Percentiles rank a stretch among this genome's conserved stretches.
These are phyloP conservation scores for Hylaea fasciaria DNA, from an alignment of 2,888 invertebrate genomes.

Conservation along the genomic window DNA sequence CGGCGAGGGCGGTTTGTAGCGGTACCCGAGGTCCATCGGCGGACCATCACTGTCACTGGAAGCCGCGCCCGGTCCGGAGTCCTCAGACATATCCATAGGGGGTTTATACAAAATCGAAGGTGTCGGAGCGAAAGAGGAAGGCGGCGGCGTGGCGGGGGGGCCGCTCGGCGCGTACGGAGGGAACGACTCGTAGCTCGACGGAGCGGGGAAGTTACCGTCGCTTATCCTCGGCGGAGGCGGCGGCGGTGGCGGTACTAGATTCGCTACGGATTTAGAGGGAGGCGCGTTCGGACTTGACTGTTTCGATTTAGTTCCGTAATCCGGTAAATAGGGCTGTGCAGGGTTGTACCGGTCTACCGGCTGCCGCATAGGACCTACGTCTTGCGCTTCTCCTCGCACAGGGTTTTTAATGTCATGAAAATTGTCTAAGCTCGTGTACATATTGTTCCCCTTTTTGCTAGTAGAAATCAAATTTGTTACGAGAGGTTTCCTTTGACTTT, in stretches of 20 bases:
- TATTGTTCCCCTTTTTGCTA: slow-evolving; percentile 66
- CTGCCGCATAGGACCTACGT: slow-evolving; percentile 55
- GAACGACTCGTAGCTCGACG: slow-evolving; percentile 73
- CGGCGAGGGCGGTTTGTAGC: slow-evolving; percentile 65
- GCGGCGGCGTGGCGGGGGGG: slow-evolving; percentile 36
- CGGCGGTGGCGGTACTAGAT: slow-evolving; percentile 70
- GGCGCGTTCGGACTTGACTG: slow-evolving; percentile 53
- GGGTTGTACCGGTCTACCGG: slow-evolving; percentile 79
- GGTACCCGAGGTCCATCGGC: slow-evolving; percentile 62
- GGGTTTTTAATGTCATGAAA: slow-evolving; percentile 69
- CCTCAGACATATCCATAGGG: slow-evolving; percentile 49
- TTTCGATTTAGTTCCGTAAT: slow-evolving; percentile 67
- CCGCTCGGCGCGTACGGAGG: slow-evolving; percentile 67
- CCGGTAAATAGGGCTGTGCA: slow-evolving; percentile 78
- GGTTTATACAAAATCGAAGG: slow-evolving; percentile 54
- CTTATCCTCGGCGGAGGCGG: slow-evolving; percentile 62
- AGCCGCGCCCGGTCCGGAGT: slow-evolving; percentile 49
- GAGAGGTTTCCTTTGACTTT: slow-evolving; percentile 59
- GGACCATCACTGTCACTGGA: slow-evolving; percentile 52
- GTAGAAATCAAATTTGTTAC: slow-evolving; percentile 49
- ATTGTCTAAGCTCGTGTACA: slow-evolving; percentile 69
- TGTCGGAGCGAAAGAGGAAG: slow-evolving; percentile 33
- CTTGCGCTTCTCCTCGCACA: slow-evolving; percentile 77
- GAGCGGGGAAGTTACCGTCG: slow-evolving; percentile 67
- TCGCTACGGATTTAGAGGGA: slow-evolving; percentile 61